A percentile compares a stretch with the other conserved stretches of the same genome.
Evolutionary conservation across 2,113 vertebrate species (phyloP).

Genomic region (Nymphicus hollandicus): DNA sequence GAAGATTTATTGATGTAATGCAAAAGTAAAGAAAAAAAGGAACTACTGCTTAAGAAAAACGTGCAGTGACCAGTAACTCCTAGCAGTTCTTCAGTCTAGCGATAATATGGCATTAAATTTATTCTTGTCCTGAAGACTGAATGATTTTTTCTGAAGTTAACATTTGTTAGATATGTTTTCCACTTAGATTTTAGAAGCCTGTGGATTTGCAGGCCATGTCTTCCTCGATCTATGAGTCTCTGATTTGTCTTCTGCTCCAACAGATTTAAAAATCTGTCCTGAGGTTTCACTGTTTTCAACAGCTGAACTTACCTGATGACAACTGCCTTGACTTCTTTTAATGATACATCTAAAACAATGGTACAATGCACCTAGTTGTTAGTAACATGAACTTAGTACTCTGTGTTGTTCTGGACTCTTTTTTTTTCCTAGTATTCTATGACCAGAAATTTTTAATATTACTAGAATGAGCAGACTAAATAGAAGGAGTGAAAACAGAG

Average conservation of each 20-base stretch:
- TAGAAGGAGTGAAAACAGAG: neutral
- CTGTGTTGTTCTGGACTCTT: neutral
- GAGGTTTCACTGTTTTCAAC: neutral
- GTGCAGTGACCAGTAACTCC: neutral
- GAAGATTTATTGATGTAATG: neutral
- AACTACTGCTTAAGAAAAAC: neutral
- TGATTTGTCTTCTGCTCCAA: neutral
- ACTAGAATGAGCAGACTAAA: neutral
- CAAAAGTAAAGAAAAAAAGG: neutral
- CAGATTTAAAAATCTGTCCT: neutral
- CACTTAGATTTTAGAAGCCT: neutral
- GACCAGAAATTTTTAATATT: neutral
- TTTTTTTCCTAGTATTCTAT: neutral
- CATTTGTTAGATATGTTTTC: neutral
- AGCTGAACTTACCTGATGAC: neutral
- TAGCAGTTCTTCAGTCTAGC: neutral
- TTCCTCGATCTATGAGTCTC: neutral
- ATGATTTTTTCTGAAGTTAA: neutral
- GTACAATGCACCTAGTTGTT: neutral
- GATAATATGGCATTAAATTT: neutral
- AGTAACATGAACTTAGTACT: neutral
- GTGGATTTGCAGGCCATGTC: neutral
- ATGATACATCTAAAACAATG: fast-evolving
- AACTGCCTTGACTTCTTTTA: neutral
- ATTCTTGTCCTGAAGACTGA: neutral